phyloP scores from a whole-genome alignment of 2,888 invertebrate species.

The Blastobasis adustella region DNA sequence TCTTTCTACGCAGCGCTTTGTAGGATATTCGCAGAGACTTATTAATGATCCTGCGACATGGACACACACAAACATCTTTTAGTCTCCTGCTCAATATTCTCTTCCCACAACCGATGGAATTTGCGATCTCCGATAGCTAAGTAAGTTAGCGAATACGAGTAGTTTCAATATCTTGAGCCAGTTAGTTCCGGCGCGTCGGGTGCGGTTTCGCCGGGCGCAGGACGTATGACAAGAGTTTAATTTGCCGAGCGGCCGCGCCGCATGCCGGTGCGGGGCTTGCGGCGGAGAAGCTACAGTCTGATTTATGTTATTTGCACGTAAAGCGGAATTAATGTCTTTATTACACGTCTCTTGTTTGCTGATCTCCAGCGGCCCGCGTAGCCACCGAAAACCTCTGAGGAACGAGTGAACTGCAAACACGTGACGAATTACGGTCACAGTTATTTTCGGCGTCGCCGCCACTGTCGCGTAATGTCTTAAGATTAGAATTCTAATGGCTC shows the following conservation, averaged over 20 bases:
- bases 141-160: too few species aligned
- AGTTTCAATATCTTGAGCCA: too few species aligned
- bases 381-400: conserved; percentile 44
- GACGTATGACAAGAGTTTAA: conserved; percentile 60
- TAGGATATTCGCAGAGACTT: too few species aligned
- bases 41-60: too few species aligned
- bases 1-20: too few species aligned
- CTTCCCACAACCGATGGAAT: too few species aligned
- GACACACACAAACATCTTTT: too few species aligned
- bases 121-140: too few species aligned
- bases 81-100: too few species aligned
- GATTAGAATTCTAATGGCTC: conserved; percentile 21
- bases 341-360: conserved; percentile 67
- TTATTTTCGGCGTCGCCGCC: conserved; percentile 21
- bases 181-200: conserved; percentile 13
- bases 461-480: conserved; percentile 19
- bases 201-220: conserved; percentile 34
- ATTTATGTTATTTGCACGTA: conserved; percentile 73
- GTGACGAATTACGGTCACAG: conserved; percentile 29
- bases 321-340: conserved; percentile 73
- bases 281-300: conserved; percentile 63
- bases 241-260: conserved; percentile 46
- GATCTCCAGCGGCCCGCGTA: conserved; percentile 48
- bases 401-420: conserved; percentile 45
- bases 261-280: conserved; percentile 53